Evolutionary conservation across 2,113 vertebrate species (phyloP), one percentile per base, ranked within the genome.

Genomic region (Struthio camelus): DNA sequence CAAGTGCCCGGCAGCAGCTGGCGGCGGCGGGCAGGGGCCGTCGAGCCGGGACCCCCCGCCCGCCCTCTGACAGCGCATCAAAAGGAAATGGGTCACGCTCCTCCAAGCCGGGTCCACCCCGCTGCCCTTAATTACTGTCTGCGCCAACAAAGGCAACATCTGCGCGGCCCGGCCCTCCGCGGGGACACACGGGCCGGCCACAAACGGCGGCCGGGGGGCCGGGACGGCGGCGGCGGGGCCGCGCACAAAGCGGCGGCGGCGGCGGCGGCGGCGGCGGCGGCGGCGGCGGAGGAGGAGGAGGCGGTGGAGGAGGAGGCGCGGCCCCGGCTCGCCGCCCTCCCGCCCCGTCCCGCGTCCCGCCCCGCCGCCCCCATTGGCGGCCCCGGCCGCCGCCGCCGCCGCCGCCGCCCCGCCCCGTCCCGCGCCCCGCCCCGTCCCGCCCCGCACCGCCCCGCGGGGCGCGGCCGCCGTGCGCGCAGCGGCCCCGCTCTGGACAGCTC

Each of bases 401-500:
- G n/a, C 53, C 27, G 53, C 54, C 46, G 34, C 54, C 10, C n/a
- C n/a, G 5, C 64, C 10, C 64, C 64, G 27, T 25, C 64, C 15
- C n/a, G n/a, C n/a, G n/a, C n/a, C n/a, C n/a, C n/a, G n/a, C n/a
- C n/a, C n/a, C n/a, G n/a, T n/a, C n/a, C n/a, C n/a, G n/a, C n/a
- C 44, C 44, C 44, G 44, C 44, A 15, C 97, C 97, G 67, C 97
- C 98, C 71, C 61, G 82, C 78, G n/a, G 95, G 97, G 98, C 97
- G 85, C 98, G 78, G 98, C 93, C 98, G 98, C n/a, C 98, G 99
- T 96, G 97, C 94, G 95, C 97, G 97, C 94, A 82, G 97, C 97
- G 97, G 98, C 97, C n/a, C n/a, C 98, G 98, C 98, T 98, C 98
- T 97, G 98, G 98, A 98, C 98, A 98, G 98, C 98, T 99, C 98